A percentile compares a stretch with the other conserved stretches of the same genome.
phyloP scores from a whole-genome alignment of 2,113 vertebrate genomes.

The Rynchops niger region DNA sequence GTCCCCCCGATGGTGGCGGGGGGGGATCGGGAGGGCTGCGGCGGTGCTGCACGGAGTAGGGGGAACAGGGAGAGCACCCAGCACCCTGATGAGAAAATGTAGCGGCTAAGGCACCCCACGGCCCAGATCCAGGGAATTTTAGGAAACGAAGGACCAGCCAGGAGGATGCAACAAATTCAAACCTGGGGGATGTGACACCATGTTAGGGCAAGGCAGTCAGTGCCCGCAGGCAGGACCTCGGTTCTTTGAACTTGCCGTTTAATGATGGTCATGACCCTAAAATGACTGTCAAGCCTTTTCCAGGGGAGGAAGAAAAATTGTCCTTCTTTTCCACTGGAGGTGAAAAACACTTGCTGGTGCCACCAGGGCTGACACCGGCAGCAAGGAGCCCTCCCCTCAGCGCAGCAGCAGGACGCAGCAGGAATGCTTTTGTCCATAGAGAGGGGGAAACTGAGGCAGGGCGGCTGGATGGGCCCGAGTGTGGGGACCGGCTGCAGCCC shows the following conservation, averaged over 20 bases:
- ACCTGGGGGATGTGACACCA: neutral
- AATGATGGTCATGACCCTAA: neutral
- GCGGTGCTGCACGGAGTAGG: rapidly evolving
- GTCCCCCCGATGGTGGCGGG: rapidly evolving
- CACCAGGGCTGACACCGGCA: rapidly evolving
- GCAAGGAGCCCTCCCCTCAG: neutral
- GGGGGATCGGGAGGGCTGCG: rapidly evolving
- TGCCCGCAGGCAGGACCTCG: neutral
- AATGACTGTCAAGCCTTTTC: neutral
- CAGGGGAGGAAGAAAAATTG: neutral
- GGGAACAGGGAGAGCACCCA: neutral
- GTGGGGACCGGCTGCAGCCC: neutral
- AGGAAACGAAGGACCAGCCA: neutral
- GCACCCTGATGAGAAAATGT: neutral
- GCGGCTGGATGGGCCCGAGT: neutral
- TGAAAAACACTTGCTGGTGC: neutral
- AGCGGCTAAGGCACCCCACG: rapidly evolving
- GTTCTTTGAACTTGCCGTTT: neutral
- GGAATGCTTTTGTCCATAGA: neutral
- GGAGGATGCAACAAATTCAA: neutral
- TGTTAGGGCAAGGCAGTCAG: neutral
- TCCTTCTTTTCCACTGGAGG: neutral
- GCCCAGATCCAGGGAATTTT: rapidly evolving
- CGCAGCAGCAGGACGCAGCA: rapidly evolving
- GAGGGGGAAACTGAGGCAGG: constrained; percentile 1